These are phyloP conservation scores for Catharus ustulatus DNA, from an alignment of 2,797 vertebrate genomes.

Conservation along the genomic window DNA sequence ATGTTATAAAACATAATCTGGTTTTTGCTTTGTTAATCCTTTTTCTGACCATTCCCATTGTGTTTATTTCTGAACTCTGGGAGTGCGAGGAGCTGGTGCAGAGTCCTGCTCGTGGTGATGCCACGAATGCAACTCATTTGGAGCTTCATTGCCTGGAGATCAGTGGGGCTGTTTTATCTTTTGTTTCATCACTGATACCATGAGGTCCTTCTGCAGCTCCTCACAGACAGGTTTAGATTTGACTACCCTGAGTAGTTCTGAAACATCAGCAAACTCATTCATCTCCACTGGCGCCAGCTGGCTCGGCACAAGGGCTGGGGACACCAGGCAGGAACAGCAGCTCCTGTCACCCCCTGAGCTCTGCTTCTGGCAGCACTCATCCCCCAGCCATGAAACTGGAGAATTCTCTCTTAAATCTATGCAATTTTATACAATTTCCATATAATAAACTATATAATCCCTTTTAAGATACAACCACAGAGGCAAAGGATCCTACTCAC, in stretches of 20 bases:
- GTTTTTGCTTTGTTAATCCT: neutral
- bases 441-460: rapidly evolving
- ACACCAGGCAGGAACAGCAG: rapidly evolving
- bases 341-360: neutral
- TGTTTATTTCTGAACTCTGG: neutral
- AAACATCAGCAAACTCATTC: neutral
- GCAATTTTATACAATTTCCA: neutral
- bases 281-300: neutral
- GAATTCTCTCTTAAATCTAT: neutral
- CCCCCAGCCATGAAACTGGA: neutral
- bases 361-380: neutral
- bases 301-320: rapidly evolving
- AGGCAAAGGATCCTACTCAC: neutral
- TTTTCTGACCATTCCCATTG: neutral
- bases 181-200: neutral
- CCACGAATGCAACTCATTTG: rapidly evolving
- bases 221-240: conserved; percentile 19
- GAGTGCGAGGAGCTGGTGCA: neutral
- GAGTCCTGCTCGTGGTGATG: neutral
- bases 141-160: neutral
- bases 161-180: neutral
- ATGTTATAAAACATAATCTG: neutral
- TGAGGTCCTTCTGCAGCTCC: conserved; percentile 24
- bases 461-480: neutral
- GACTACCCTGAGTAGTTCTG: neutral